Base-by-base conservation (phyloP, 1,140 invertebrate genomes). In the Sitophilus oryzae region DNA sequence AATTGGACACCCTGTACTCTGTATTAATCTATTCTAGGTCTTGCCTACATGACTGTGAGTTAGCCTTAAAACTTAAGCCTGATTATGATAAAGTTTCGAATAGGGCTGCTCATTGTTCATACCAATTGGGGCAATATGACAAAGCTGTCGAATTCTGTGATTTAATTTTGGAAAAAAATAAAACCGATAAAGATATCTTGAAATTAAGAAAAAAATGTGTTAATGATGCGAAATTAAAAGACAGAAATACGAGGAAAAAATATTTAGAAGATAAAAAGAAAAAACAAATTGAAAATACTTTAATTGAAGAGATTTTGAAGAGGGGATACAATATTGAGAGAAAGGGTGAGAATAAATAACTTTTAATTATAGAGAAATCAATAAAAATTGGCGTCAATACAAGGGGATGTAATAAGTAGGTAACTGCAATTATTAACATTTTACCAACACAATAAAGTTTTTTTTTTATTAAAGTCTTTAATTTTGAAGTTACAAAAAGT, bases 21-120 rank as follows among this genome's bases (percentile, higher is more conserved):
- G 59, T 55, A 45, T 63, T 74, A 30, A 19, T 14, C 37, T 55
- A 45, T 25, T n/a, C n/a, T 15, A 80, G 84, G 58, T 84, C 81
- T 4, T 75, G 85, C 25, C 73, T 91, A 20, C 77, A 74, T 54
- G 91, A 94, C 71, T 86, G 85, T 62, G 79, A 88, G 66, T 73
- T 79, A 63, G 89, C 93, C 0, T 61, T 93, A 11, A 83, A 85
- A 67, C 77, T 88, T 19, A 86, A 91, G 56, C 78, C 84, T 1
- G 73, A 84, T 59, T 90, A 97, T 74, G 67, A 73, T 3, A 98
- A 97, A 76, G 85, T 88, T 1, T 74, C 84, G 56, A 67, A 81
- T 10, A 80, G 91, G 71, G 87, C 86, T 25, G 85, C 86, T 0
- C 79, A 85, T 56, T 88, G 86, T 66, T 84, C 81, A 55, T 75